Evolutionary conservation across 2,797 vertebrate genomes (phyloP), one percentile per base, ranked within the genome.

Genomic region (Emydoidea blandingii): DNA sequence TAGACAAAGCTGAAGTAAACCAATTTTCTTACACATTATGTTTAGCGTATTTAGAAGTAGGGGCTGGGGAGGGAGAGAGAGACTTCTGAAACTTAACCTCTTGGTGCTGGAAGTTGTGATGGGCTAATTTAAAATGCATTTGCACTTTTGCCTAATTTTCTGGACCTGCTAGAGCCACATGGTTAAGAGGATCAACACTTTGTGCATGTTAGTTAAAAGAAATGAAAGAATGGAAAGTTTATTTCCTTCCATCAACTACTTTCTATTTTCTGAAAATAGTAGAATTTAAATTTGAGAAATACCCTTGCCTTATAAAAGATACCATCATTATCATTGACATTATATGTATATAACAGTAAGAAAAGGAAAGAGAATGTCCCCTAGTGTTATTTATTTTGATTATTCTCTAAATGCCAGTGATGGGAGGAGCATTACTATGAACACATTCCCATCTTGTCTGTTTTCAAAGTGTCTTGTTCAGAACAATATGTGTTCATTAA

Each of bases 1-100:
- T 14, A 47, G 53, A 57, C 4, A 86, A 85, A 83, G 29, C 5
- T 5, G 50, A 9, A 93, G 80, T n/a, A 6, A 88, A 31, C 41
- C 3, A 49, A 49, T 25, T 23, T 68, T 92, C 9, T 23, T 34
- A 8, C 8, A 83, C 21, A 80, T 12, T 2, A 0, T 19, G 1
- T 44, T 7, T 18, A 37, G 29, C 14, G 16, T 62, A 62, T 62
- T 54, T 90, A 47, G 74, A 89, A 92, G 16, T 0, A 88, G 87
- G 65, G 29, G 29, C 3, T 62, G 11, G 7, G 3, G 8, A 0
- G 0, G 65, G 8, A 79, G 27, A n/a, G 18, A 4, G n/a, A 83
- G 79, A 5, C 8, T 86, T 49, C 47, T 37, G 18, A 12, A 1
- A 56, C 14, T 83, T 47, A 41, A 74, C 50, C 87, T 57, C 16